phyloP scores from a whole-genome alignment of 92 coral and sea anemone genomes.

The Actinernus sp. region DNA sequence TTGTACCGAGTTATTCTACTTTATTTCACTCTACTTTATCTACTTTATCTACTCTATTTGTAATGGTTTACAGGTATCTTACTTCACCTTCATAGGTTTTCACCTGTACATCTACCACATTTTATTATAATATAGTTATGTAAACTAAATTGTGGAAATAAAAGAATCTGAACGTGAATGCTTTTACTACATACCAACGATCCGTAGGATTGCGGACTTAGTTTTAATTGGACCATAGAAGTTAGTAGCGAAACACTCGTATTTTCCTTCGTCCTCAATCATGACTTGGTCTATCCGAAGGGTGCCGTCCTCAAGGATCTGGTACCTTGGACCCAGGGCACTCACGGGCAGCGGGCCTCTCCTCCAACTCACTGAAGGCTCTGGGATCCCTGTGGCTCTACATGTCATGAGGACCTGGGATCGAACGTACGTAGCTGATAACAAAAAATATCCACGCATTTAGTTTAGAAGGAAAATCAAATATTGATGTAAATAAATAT shows the following conservation, averaged over 20 bases:
- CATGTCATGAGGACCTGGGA: conserved; percentile 74
- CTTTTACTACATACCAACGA: conserved; percentile 57
- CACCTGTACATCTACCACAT: no score
- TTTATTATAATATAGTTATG: no score
- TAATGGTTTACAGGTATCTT: no score
- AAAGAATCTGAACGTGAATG: no score
- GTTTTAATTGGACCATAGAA: conserved; percentile 62
- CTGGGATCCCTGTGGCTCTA: conserved; percentile 81
- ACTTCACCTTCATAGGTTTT: no score
- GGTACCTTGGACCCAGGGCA: conserved; percentile 68
- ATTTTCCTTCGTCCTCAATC: conserved; percentile 70
- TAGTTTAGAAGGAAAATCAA: no score
- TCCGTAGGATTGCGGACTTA: conserved; percentile 46
- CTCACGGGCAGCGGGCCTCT: conserved; percentile 73
- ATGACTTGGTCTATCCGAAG: conserved; percentile 59
- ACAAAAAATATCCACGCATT: no score
- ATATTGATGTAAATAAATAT: no score
- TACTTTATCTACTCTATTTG: no score
- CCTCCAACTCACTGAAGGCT: conserved; percentile 82
- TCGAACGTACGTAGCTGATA: conserved; percentile 69
- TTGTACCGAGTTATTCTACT: no score
- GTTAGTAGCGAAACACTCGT: conserved; percentile 88
- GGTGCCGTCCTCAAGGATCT: conserved; percentile 71
- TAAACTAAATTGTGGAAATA: no score
- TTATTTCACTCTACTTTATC: no score